Evolutionary conservation across 2,797 vertebrate species (phyloP).

Genomic region (Dromococcyx pavoninus): DNA sequence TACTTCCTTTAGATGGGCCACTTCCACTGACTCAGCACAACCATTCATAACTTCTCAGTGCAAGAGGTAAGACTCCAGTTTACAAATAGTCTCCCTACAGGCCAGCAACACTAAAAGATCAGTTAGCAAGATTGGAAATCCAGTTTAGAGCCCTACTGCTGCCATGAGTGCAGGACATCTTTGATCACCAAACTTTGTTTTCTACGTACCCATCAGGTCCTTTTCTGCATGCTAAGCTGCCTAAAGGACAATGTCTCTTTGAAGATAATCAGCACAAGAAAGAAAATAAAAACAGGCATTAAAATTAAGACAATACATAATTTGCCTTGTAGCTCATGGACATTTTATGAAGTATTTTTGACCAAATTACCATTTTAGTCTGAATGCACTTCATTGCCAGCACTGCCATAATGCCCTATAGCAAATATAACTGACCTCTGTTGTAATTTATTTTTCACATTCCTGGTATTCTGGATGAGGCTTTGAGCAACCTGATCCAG

Average conservation of each 20-base stretch:
- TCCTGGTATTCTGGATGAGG: not conserved
- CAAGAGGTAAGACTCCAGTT: not conserved
- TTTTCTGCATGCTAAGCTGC: not conserved
- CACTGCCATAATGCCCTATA: not conserved
- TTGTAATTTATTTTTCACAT: not conserved
- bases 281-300: not conserved
- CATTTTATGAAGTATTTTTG: not conserved
- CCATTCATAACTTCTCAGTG: not conserved
- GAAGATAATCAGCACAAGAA: not conserved
- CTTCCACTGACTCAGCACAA: not conserved
- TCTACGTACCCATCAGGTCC: not conserved
- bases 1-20: not conserved
- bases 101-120: not conserved
- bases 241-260: not conserved
- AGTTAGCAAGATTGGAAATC: not conserved
- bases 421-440: not conserved
- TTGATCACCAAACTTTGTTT: not conserved
- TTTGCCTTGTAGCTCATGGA: not conserved
- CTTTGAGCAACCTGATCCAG: no score
- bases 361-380: not conserved
- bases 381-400: not conserved
- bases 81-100: not conserved
- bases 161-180: not conserved
- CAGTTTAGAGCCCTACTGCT: not conserved
- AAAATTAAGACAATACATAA: not conserved